Percentiles rank a stretch among this genome's conserved stretches.
These are phyloP conservation scores for Lophotis ruficrista DNA, from an alignment of 2,113 vertebrate species.

Conservation along the genomic window DNA sequence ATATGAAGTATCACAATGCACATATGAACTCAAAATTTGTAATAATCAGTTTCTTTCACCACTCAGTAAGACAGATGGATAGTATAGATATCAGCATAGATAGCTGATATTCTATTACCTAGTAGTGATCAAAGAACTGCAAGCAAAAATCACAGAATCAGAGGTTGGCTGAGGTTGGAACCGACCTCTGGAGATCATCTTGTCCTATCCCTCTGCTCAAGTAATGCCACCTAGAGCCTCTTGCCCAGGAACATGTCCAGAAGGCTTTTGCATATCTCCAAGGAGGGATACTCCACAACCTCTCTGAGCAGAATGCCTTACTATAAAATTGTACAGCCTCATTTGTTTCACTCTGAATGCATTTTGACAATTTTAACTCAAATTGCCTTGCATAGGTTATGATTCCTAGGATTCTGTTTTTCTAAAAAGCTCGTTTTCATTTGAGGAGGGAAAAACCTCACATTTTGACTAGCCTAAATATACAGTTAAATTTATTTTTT, in stretches of 20 bases:
- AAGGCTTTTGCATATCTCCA: not conserved
- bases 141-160: not conserved
- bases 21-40: not conserved
- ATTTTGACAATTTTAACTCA: not conserved
- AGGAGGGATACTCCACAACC: not conserved
- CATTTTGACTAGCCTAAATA: not conserved
- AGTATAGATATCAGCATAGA: no score
- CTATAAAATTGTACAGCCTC: not conserved
- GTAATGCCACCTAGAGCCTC: not conserved
- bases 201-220: not conserved
- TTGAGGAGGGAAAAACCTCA: fast-evolving
- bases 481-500: not conserved
- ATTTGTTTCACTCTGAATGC: not conserved
- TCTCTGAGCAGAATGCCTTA: not conserved
- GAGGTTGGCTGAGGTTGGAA: not conserved
- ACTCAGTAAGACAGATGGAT: not conserved
- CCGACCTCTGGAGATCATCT: not conserved
- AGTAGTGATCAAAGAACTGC: not conserved
- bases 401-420: not conserved
- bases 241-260: not conserved
- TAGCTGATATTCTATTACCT: not conserved
- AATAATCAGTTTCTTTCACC: not conserved
- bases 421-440: not conserved
- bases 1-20: not conserved
- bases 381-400: not conserved